A percentile compares a stretch with the other conserved stretches of the same genome.
Evolutionary conservation across 1,140 invertebrate genomes (phyloP).

Genomic region (Polyergus mexicanus): DNA sequence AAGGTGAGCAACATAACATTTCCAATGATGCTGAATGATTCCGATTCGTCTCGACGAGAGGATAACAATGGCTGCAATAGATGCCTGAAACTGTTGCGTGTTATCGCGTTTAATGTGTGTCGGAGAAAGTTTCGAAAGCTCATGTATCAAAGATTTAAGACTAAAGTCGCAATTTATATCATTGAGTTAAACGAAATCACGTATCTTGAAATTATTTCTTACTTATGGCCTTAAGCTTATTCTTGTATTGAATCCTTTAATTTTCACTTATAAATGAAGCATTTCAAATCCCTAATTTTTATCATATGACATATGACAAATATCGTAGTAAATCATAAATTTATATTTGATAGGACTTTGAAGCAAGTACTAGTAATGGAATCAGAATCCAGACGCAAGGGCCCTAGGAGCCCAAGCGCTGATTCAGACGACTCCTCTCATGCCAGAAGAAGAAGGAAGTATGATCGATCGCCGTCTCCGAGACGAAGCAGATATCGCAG

Average conservation of each 20-base stretch:
- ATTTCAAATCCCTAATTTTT: neutral
- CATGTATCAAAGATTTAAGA: neutral
- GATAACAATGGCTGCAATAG: slow-evolving; percentile 72
- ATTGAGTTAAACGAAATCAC: neutral
- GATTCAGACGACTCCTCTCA: slow-evolving; percentile 83
- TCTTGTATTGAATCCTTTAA: neutral
- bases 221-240: neutral
- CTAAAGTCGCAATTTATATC: neutral
- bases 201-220: neutral
- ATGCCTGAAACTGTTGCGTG: slow-evolving; percentile 46
- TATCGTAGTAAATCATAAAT: neutral
- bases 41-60: slow-evolving; percentile 20
- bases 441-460: slow-evolving; percentile 82
- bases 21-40: neutral
- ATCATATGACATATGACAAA: neutral
- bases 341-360: neutral
- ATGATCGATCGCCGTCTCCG: slow-evolving; percentile 84
- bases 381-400: slow-evolving; percentile 80
- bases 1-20: neutral
- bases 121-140: neutral
- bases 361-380: slow-evolving; percentile 73
- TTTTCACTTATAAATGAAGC: neutral
- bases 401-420: slow-evolving; percentile 81
- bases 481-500: slow-evolving; percentile 82
- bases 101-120: neutral